Evolutionary conservation across 2,888 invertebrate genomes (phyloP).

Genomic region (Netelia inedita): DNA sequence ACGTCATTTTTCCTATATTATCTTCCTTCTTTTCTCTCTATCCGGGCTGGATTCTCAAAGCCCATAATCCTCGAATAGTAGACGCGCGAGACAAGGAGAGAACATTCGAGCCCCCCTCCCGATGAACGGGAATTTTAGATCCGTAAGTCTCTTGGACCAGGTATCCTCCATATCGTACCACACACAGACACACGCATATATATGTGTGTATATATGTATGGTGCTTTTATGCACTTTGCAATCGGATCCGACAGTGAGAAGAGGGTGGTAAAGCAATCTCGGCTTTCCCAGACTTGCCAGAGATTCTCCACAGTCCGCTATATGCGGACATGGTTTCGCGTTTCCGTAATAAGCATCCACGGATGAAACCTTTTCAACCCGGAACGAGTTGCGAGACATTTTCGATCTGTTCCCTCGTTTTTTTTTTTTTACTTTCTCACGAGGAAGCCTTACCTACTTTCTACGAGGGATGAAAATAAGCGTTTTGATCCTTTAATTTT

Average conservation of each 20-base stretch:
- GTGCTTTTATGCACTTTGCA: slow-evolving; percentile 48
- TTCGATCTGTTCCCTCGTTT: background rate
- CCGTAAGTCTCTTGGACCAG: background rate
- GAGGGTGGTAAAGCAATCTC: slow-evolving; percentile 59
- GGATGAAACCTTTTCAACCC: slow-evolving; percentile 8
- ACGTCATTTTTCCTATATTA: slow-evolving; percentile 57
- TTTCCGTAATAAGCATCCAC: slow-evolving; percentile 30
- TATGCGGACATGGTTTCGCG: slow-evolving; percentile 19
- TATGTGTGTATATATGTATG: slow-evolving; percentile 16
- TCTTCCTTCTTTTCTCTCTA: slow-evolving; percentile 48
- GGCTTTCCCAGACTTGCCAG: slow-evolving; percentile 40
- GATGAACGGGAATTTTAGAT: slow-evolving; percentile 14
- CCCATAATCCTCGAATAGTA: slow-evolving; percentile 59
- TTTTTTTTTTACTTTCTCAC: background rate
- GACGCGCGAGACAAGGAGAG: slow-evolving; percentile 7
- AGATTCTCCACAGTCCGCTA: slow-evolving; percentile 1
- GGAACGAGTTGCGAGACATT: background rate
- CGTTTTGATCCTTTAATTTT: background rate
- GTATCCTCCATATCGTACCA: background rate
- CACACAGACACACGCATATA: slow-evolving; percentile 9
- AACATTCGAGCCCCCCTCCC: background rate
- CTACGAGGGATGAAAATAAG: background rate
- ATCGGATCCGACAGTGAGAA: slow-evolving; percentile 58
- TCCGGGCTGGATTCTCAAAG: slow-evolving; percentile 65
- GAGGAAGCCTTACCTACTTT: background rate